Conservation (phyloP, 2,888 invertebrate species). For the Helicoverpa assulta region DNA sequence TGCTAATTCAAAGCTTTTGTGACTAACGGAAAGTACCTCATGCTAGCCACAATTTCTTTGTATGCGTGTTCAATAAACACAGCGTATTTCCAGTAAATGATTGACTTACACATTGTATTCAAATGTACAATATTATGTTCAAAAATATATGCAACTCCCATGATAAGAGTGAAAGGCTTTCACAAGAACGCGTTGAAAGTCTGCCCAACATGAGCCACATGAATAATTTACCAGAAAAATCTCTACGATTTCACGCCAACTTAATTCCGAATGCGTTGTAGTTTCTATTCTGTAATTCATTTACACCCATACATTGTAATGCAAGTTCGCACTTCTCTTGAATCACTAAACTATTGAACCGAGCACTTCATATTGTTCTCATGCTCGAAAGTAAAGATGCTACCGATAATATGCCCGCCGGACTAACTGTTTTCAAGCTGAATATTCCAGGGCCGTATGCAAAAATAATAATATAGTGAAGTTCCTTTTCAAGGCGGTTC, state of each 20-base stretch:
- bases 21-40: background rate
- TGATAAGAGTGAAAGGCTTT: slow-evolving; percentile 90
- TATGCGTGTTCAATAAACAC: slow-evolving; percentile 3
- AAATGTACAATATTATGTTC: slow-evolving; percentile 23
- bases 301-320: slow-evolving; percentile 80
- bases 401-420: slow-evolving; percentile 19
- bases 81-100: slow-evolving; percentile 17
- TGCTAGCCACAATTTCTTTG: background rate
- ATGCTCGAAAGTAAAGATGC: slow-evolving; percentile 39
- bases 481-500: slow-evolving; percentile 67
- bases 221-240: slow-evolving; percentile 91
- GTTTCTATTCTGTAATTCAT: slow-evolving; percentile 88
- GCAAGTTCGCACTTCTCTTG: slow-evolving; percentile 71
- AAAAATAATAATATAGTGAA: slow-evolving; percentile 24
- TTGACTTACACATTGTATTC: slow-evolving; percentile 39
- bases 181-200: slow-evolving; percentile 87
- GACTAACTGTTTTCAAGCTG: slow-evolving; percentile 16
- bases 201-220: slow-evolving; percentile 86
- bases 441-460: slow-evolving; percentile 2
- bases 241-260: slow-evolving; percentile 89
- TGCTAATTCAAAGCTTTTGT: slow-evolving; percentile 5
- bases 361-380: slow-evolving; percentile 52
- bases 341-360: slow-evolving; percentile 65
- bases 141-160: slow-evolving; percentile 70
- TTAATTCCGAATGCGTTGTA: slow-evolving; percentile 87